Base-by-base conservation (phyloP, 2,797 vertebrate genomes). In the Ctenopoma kingsleyae region DNA sequence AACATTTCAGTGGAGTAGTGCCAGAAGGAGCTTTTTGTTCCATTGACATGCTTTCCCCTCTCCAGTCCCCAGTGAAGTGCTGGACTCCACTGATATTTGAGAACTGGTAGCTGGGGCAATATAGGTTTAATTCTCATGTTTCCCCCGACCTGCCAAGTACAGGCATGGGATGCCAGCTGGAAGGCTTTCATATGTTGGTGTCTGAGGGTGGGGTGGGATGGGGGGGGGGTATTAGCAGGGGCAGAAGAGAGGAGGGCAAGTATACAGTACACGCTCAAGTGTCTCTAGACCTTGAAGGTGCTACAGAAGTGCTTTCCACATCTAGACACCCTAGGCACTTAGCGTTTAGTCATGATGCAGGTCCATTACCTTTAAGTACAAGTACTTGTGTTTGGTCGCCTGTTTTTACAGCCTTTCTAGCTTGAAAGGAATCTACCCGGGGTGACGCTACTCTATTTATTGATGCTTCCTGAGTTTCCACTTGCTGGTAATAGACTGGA, bases 401-500 rank as follows among this genome's bases (percentile, higher is more conserved):
- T 90, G 90, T 91, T 91, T 90, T 90, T 89, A 89, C 82, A 84
- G 74, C 81, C 61, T 75, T 72, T 75, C 80, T 20, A 85, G 88
- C 89, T 86, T 71, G 82, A 93, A 93, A 92, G 86, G 93, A 93
- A 91, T 87, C 92, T 91, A 93, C 87, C 93, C 87, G 66, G 91
- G 93, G 93, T 94, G 94, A 95, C 93, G 94, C 90, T 86, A 89
- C 90, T 89, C 87, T 92, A 92, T 93, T 94, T 97, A 96, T 96
- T 95, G 96, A 96, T 91, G 94, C 95, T 82, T 88, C 81, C 89
- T 93, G 95, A 96, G 95, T 96, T 95, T 96, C 94, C 96, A 95
- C 95, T 96, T 95, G 95, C 94, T 91, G 93, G 95, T 98, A 98
- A 99, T 97, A 96, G 97, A 98, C 95, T 97, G 95, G 94, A 96